These are phyloP conservation scores for Aurelia coerulea DNA, from an alignment of 30 jellyfish, hydroid and myxozoan genomes.

Conservation along the genomic window DNA sequence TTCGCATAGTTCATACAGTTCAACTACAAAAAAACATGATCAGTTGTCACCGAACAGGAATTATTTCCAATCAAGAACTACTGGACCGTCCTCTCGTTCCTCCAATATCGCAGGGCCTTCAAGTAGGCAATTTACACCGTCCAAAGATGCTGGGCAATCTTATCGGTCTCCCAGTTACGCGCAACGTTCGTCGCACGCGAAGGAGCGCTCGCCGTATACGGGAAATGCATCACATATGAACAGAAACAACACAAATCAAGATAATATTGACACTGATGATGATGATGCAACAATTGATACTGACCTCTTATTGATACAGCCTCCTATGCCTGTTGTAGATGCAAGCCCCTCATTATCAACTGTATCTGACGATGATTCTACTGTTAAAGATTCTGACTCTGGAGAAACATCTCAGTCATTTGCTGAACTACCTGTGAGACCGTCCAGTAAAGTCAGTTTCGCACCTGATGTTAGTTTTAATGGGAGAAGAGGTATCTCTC, in stretches of 20 bases:
- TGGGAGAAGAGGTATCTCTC: constrained; percentile 23
- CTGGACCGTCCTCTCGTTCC: not conserved
- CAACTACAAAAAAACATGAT: not conserved
- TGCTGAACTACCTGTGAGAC: constrained; percentile 60
- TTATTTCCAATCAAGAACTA: not conserved
- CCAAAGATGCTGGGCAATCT: no score
- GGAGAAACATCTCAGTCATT: constrained; percentile 17
- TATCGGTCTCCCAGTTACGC: no score
- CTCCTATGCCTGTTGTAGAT: constrained; percentile 84
- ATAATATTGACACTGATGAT: constrained; percentile 21
- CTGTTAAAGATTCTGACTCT: constrained; percentile 21
- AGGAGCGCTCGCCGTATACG: no score
- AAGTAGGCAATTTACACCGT: no score
- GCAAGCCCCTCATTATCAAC: constrained; percentile 86
- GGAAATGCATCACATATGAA: not conserved
- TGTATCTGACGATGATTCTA: constrained; percentile 61
- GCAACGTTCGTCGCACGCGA: no score
- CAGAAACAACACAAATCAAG: not conserved
- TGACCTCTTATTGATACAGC: constrained; percentile 60
- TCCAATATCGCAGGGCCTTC: not conserved
- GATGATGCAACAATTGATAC: constrained; percentile 71
- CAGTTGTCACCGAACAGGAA: not conserved
- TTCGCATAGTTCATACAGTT: not conserved
- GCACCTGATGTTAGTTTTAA: constrained; percentile 53
- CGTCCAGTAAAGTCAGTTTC: constrained; percentile 72